Conservation (phyloP, 2,797 vertebrate species). For the Galaxias olidus region DNA sequence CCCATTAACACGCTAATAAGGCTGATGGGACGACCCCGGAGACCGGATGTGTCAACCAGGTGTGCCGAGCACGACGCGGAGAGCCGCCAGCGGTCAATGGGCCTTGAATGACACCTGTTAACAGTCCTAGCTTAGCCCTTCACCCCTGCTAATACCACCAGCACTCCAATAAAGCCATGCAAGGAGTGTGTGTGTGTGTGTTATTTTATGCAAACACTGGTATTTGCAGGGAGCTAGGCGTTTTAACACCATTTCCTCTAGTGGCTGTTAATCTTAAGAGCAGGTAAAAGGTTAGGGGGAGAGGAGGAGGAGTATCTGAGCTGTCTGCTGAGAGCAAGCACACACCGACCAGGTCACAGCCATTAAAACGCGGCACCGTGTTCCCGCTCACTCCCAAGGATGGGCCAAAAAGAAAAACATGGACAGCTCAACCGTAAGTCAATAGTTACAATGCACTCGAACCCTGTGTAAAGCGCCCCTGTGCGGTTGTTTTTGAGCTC, state of each 20-base stretch:
- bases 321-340: slow-evolving; percentile 18
- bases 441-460: too few relatives aligned
- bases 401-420: too few relatives aligned
- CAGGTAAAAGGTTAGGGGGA: slow-evolving; percentile 46
- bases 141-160: not conserved
- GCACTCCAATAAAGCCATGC: not conserved
- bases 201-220: not conserved
- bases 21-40: slow-evolving; percentile 28
- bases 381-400: slow-evolving; percentile 2
- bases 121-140: too few relatives aligned
- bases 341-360: slow-evolving; percentile 18
- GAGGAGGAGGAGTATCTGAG: slow-evolving; percentile 46
- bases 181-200: not conserved
- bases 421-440: too few relatives aligned
- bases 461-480: too few relatives aligned
- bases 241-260: slow-evolving; percentile 35
- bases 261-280: slow-evolving; percentile 48
- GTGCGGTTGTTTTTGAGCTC: too few relatives aligned
- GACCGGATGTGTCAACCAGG: not conserved
- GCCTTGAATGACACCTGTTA: too few relatives aligned
- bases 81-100: too few relatives aligned
- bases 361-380: slow-evolving; percentile 8
- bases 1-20: slow-evolving; percentile 22
- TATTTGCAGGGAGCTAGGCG: not conserved
- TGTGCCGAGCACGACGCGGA: too few relatives aligned